Base-by-base conservation (phyloP, 2,797 vertebrate genomes). In the Molossus alvarezi region DNA sequence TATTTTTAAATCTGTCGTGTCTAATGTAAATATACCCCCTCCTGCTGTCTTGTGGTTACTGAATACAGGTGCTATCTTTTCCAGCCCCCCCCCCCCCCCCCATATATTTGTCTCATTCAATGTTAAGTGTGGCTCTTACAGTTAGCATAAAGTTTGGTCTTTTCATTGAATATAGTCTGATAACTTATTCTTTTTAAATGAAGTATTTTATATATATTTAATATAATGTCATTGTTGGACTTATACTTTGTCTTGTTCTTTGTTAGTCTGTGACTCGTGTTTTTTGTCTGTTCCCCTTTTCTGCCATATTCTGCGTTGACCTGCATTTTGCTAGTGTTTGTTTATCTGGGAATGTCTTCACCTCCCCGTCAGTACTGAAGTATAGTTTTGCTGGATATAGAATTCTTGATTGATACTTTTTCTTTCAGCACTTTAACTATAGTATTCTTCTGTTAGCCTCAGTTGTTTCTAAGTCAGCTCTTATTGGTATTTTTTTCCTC, bases 321-420 rank as follows among this genome's bases (percentile, higher is more conserved):
- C 1, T 41, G 60, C 58, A 62, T 73, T 53, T 33, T 33, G 8
- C 57, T 23, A 41, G 6, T 41, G 27, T 41, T 33, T 62, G 11
- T 75, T 58, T 79, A 13, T 76, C 81, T 86, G 55, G 20, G 29
- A 58, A 13, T 41, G 25, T 89, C 48, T 90, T 62, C 21, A 9
- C 23, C 41, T n/a, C 33, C 18, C 21, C 29, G 71, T 88, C 4
- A 23, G 75, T 55, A 65, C 5, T 48, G 9, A 76, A 29, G 51
- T 69, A n/a, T n/a, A 27, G 53, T 89, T 93, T 93, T 76, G 60
- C 29, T 86, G 37, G 55, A 20, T 81, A 71, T 62, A 53, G 60
- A 71, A 72, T 76, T 94, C 60, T 65, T 72, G 48, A 81, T 18
- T 69, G 58, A 41, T 71, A 75, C 41, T 64, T 82, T 75, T 82